phyloP scores from a whole-genome alignment of 2,888 invertebrate species.

The Stratiomys singularior region DNA sequence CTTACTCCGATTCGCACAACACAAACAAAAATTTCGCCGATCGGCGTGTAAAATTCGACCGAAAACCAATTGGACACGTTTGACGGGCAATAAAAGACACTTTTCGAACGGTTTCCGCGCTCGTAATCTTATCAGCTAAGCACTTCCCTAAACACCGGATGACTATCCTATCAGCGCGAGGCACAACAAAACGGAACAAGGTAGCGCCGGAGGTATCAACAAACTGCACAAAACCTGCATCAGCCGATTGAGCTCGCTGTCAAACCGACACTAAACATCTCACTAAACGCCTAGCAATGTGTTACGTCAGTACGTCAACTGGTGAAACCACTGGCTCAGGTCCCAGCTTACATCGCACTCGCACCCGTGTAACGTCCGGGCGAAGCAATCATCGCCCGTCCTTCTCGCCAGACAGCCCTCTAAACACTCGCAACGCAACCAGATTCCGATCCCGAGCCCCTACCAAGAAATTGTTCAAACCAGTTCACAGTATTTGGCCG shows the following conservation, averaged over 20 bases:
- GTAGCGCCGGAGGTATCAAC: slow-evolving; percentile 23
- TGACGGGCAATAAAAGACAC: neutral
- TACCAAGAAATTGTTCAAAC: slow-evolving; percentile 1
- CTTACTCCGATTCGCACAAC: neutral
- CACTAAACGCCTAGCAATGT: slow-evolving; percentile 40
- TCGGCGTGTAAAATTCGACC: neutral
- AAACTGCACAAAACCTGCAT: slow-evolving; percentile 42
- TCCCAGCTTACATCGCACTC: slow-evolving; percentile 42
- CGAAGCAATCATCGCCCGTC: neutral
- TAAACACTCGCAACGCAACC: neutral
- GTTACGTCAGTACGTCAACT: slow-evolving; percentile 43
- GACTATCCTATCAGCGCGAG: slow-evolving; percentile 27
- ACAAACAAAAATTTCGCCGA: neutral
- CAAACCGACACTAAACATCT: slow-evolving; percentile 56
- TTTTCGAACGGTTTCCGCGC: slow-evolving; percentile 5
- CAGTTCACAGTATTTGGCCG: slow-evolving; percentile 11
- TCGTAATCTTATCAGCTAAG: slow-evolving; percentile 22
- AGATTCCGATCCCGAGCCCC: slow-evolving; percentile 11
- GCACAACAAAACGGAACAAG: neutral
- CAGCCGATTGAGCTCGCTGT: slow-evolving; percentile 55
- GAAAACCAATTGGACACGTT: neutral
- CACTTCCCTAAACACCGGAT: slow-evolving; percentile 39
- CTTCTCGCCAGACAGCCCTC: neutral
- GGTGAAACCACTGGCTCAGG: slow-evolving; percentile 8
- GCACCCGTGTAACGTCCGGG: slow-evolving; percentile 18